Evolutionary conservation across 1,140 invertebrate genomes (phyloP).

Genomic region (Ylistrum balloti): DNA sequence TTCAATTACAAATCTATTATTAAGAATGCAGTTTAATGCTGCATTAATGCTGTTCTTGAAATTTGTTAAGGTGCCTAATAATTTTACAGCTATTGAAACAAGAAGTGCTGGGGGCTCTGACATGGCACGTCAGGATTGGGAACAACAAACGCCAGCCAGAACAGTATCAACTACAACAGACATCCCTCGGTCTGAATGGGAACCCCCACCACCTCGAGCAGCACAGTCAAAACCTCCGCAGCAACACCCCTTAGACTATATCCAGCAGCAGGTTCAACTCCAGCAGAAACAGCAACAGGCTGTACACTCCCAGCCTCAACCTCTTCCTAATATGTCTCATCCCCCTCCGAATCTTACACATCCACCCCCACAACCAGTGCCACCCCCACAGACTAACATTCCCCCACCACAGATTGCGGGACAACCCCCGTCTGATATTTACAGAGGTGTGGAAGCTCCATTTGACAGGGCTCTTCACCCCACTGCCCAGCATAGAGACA

Average conservation of each 20-base stretch:
- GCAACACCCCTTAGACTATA: conserved; percentile 74
- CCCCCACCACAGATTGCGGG: conserved; percentile 55
- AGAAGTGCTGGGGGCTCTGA: conserved; percentile 36
- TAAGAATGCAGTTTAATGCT: too few relatives aligned
- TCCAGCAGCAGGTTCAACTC: conserved; percentile 68
- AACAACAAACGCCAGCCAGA: not conserved
- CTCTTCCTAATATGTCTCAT: not conserved
- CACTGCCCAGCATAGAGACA: conserved; percentile 65
- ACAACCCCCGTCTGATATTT: conserved; percentile 36
- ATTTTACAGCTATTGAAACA: conserved; percentile 48
- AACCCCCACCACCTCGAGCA: conserved; percentile 59
- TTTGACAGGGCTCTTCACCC: conserved; percentile 64
- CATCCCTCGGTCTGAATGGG: conserved; percentile 62
- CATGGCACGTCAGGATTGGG: not conserved
- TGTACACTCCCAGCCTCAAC: conserved; percentile 46
- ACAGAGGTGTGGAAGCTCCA: not conserved
- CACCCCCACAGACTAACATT: conserved; percentile 60
- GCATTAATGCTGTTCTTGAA: too few relatives aligned
- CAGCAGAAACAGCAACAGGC: conserved; percentile 59
- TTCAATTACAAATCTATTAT: too few relatives aligned
- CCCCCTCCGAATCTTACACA: not conserved
- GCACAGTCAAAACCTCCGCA: conserved; percentile 58
- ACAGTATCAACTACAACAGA: not conserved
- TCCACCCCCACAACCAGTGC: conserved; percentile 63
- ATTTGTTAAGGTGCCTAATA: too few relatives aligned